Conservation (phyloP, 2,888 invertebrate species). For the Drosophila trichaetosa region DNA sequence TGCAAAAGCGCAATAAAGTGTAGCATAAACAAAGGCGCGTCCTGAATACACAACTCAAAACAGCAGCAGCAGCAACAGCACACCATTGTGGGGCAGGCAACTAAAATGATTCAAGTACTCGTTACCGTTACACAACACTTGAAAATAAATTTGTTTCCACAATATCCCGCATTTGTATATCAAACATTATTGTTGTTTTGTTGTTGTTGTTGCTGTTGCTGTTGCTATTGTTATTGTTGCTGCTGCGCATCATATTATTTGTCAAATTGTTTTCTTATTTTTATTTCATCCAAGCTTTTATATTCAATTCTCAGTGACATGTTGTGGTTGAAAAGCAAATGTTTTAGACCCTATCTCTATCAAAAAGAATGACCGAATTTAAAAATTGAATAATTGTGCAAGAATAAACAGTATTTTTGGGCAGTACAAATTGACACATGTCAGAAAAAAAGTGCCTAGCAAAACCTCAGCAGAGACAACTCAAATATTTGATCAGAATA, state of each 20-base stretch:
- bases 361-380: neutral
- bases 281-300: slow-evolving; percentile 51
- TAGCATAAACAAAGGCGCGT: slow-evolving; percentile 80
- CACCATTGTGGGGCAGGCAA: slow-evolving; percentile 31
- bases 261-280: slow-evolving; percentile 59
- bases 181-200: slow-evolving; percentile 26
- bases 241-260: slow-evolving; percentile 49
- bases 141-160: slow-evolving; percentile 76
- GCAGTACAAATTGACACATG: neutral
- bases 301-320: slow-evolving; percentile 54
- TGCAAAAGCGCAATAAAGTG: slow-evolving; percentile 82
- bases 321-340: slow-evolving; percentile 12
- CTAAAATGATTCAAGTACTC: slow-evolving; percentile 65
- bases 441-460: neutral
- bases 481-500: neutral
- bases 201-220: slow-evolving; percentile 19
- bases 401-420: neutral
- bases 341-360: neutral
- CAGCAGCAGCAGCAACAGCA: slow-evolving; percentile 8
- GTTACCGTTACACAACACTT: slow-evolving; percentile 68
- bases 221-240: neutral
- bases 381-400: neutral
- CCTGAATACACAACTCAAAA: slow-evolving; percentile 61
- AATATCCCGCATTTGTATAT: slow-evolving; percentile 55
- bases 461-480: neutral